These are phyloP conservation scores for Alligator sinensis DNA, from an alignment of 2,113 vertebrate genomes.

Conservation along the genomic window DNA sequence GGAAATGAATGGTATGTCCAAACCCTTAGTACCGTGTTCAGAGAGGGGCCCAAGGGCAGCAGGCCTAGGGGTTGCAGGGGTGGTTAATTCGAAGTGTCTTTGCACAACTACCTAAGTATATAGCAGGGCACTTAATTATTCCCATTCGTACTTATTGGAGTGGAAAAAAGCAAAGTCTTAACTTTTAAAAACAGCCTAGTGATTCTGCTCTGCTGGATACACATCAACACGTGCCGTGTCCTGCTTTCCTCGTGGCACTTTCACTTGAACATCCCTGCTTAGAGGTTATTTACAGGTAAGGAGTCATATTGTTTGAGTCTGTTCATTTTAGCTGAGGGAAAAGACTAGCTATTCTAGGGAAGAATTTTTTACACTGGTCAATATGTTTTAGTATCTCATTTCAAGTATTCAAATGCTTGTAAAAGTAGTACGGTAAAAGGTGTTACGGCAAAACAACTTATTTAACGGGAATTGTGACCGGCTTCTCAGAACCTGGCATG, in stretches of 20 bases:
- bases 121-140: background rate
- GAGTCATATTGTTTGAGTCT: background rate
- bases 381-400: background rate
- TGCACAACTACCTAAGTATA: background rate
- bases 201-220: background rate
- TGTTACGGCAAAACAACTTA: no score
- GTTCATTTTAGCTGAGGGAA: background rate
- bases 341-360: background rate
- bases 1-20: no score
- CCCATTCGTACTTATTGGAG: background rate
- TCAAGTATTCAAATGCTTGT: background rate
- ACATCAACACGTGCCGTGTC: background rate
- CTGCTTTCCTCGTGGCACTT: background rate
- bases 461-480: no score
- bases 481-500: background rate
- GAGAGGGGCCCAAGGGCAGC: background rate
- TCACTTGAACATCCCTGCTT: background rate
- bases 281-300: background rate
- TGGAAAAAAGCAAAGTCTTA: background rate
- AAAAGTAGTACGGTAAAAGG: background rate
- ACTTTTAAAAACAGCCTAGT: background rate
- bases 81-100: background rate
- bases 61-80: background rate
- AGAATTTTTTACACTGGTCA: background rate
- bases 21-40: background rate